Evolutionary conservation across 64 coral and sea anemone genomes (phyloP).

Genomic region (Actinia equina): DNA sequence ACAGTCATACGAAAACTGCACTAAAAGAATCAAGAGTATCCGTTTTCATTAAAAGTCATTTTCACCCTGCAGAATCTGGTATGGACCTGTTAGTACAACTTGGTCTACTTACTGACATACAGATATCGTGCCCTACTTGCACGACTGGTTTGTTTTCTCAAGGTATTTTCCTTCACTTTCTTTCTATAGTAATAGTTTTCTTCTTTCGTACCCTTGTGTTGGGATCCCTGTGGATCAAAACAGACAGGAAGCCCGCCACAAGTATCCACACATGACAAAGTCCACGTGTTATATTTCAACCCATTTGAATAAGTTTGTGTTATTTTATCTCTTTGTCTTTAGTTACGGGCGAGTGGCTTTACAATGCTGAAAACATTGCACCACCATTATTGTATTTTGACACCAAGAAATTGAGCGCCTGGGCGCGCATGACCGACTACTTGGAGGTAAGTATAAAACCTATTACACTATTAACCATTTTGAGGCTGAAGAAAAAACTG

Average conservation of each 20-base stretch:
- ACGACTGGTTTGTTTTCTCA: slow-evolving; percentile 44
- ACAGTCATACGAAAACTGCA: too few relatives aligned
- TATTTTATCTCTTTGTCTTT: not conserved
- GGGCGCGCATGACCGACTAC: slow-evolving; percentile 70
- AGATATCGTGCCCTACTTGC: slow-evolving; percentile 81
- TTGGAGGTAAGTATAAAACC: slow-evolving; percentile 50
- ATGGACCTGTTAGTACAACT: slow-evolving; percentile 90
- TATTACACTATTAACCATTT: not conserved
- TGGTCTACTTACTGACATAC: slow-evolving; percentile 76
- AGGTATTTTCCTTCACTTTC: slow-evolving; percentile 25
- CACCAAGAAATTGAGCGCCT: slow-evolving; percentile 51
- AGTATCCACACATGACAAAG: not conserved
- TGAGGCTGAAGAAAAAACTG: too few relatives aligned
- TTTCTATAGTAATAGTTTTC: not conserved
- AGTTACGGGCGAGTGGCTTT: slow-evolving; percentile 85
- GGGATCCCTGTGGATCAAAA: too few relatives aligned
- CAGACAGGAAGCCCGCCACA: not conserved
- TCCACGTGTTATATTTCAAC: not conserved
- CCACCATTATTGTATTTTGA: slow-evolving; percentile 86
- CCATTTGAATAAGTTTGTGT: not conserved
- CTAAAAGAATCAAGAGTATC: too few relatives aligned
- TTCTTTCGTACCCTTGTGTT: too few relatives aligned
- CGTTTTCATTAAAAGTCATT: not conserved
- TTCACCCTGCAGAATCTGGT: slow-evolving; percentile 50
- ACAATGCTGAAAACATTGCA: slow-evolving; percentile 44